These are phyloP conservation scores for Micromys minutus DNA, from an alignment of 2,113 vertebrate species.

Conservation along the genomic window DNA sequence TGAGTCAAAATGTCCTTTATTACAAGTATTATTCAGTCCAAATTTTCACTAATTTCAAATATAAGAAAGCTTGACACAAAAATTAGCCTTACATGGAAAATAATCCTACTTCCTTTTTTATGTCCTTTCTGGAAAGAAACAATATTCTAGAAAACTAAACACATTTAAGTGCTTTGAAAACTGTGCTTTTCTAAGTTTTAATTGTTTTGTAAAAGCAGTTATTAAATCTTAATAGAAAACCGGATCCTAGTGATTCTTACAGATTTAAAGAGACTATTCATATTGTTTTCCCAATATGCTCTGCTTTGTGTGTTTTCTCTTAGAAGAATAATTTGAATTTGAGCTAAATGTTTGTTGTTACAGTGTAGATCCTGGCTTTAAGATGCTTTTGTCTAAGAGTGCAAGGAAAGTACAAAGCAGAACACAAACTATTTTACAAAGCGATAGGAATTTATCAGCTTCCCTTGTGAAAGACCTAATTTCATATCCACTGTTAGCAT, in stretches of 20 bases:
- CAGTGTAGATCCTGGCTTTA: background rate
- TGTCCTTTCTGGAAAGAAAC: background rate
- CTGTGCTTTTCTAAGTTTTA: background rate
- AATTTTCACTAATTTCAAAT: background rate
- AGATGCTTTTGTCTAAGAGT: background rate
- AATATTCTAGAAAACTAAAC: background rate
- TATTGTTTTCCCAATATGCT: background rate
- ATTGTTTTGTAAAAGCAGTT: background rate
- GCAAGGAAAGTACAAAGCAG: background rate
- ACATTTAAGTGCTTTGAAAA: background rate
- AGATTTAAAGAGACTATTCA: background rate
- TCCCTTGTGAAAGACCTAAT: background rate
- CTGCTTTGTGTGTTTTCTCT: background rate
- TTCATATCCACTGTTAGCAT: background rate
- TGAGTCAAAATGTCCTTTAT: background rate
- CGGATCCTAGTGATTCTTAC: background rate
- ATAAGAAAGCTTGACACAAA: background rate
- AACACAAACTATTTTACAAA: background rate
- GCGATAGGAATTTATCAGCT: background rate
- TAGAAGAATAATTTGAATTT: background rate
- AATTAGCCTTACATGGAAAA: background rate
- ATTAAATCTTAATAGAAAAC: background rate
- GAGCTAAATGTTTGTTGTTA: background rate
- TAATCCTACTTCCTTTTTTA: background rate
- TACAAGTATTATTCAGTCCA: background rate